phyloP scores from a whole-genome alignment of 2,888 invertebrate species.

The Agonopterix alstromeriana region DNA sequence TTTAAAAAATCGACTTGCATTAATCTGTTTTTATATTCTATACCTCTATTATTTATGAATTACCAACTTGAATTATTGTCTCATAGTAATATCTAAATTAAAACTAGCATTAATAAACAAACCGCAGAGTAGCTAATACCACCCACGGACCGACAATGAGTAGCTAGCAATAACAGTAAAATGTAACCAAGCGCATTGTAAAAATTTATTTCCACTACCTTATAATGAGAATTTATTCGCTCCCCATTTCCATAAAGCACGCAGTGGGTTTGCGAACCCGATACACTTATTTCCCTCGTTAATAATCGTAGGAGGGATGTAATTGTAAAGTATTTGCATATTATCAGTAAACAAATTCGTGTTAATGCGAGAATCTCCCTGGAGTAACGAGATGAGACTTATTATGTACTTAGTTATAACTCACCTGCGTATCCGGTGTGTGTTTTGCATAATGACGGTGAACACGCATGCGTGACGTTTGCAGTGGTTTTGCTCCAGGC shows the following conservation, averaged over 20 bases:
- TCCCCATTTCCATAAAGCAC: slow-evolving; percentile 59
- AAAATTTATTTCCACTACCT: slow-evolving; percentile 54
- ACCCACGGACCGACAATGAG: not conserved
- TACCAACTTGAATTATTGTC: no score
- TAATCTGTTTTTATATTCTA: no score
- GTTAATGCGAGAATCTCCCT: slow-evolving; percentile 8
- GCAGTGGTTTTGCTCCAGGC: slow-evolving; percentile 32
- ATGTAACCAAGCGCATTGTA: slow-evolving; percentile 35
- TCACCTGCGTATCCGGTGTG: slow-evolving; percentile 49
- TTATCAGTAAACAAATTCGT: slow-evolving; percentile 9
- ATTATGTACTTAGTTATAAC: slow-evolving; percentile 48
- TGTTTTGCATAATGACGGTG: slow-evolving; percentile 54
- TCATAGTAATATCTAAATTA: no score
- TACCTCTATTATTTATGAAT: no score
- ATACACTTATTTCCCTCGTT: slow-evolving; percentile 36
- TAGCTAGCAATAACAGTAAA: slow-evolving; percentile 4
- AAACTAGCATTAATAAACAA: no score
- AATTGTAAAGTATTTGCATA: slow-evolving; percentile 47
- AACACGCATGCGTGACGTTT: slow-evolving; percentile 38
- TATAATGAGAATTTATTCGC: slow-evolving; percentile 65
- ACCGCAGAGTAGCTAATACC: not conserved
- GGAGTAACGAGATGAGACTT: slow-evolving; percentile 42
- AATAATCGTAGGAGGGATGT: slow-evolving; percentile 34
- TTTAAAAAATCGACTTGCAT: no score
- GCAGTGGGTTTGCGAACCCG: slow-evolving; percentile 31